A percentile compares a stretch with the other conserved stretches of the same genome.
Conservation (phyloP, 1,140 invertebrate genomes). For the Scaptomyza pallida region DNA sequence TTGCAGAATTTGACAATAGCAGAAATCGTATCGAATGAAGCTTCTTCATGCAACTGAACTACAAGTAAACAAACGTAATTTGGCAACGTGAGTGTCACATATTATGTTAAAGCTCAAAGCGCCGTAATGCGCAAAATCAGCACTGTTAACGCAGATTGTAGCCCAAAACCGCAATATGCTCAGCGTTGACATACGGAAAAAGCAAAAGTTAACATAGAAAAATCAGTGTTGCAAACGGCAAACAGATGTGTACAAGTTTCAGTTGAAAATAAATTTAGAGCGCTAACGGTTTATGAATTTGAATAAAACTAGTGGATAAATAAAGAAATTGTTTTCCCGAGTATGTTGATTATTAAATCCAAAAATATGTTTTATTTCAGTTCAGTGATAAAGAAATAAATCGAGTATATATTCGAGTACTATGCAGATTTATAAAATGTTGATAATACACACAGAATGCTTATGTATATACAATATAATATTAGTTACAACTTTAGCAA, state of each 20-base stretch:
- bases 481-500: conserved; percentile 40
- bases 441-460: conserved; percentile 21
- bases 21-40: conserved; percentile 35
- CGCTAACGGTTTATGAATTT: too few species aligned
- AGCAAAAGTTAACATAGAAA: neutral
- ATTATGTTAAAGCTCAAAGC: conserved; percentile 8
- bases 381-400: neutral
- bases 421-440: conserved; percentile 43
- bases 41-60: conserved; percentile 34
- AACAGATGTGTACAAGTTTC: neutral
- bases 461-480: conserved; percentile 29
- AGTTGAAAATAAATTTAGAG: neutral
- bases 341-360: too few species aligned
- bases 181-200: neutral
- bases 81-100: conserved; percentile 2
- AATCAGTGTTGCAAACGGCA: neutral
- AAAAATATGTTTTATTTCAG: too few species aligned
- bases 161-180: conserved; percentile 4
- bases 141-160: conserved; percentile 16
- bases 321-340: too few species aligned
- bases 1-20: conserved; percentile 8
- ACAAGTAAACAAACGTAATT: conserved; percentile 46
- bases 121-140: neutral
- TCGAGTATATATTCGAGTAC: conserved; percentile 5
- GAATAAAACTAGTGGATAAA: too few species aligned